Base-by-base conservation (phyloP, 2,797 vertebrate species). In the Serranus cabrilla region DNA sequence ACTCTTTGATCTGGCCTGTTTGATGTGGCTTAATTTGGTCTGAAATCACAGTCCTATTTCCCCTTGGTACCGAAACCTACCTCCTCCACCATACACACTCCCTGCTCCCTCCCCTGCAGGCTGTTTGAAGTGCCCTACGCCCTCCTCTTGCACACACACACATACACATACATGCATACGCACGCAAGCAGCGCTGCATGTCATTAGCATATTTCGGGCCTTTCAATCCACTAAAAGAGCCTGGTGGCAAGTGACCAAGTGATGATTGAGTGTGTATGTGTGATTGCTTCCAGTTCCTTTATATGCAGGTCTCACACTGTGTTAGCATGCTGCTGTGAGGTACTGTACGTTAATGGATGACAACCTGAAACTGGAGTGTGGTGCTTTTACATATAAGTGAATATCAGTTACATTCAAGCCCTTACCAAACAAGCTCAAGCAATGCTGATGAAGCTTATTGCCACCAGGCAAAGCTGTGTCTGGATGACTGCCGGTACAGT, bases 21-120 rank as follows among this genome's bases (percentile, higher is more conserved):
- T 94, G 93, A 95, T 92, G 92, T 93, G 84, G 79, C 82, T 87
- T 93, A 87, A 93, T 94, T 95, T 92, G 78, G 81, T 90, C 87
- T 90, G 90, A 92, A 93, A 93, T 93, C 90, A 86, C 84, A 92
- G 86, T 78, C 65, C 55, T 71, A 89, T 92, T 92, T 89, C 90
- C 92, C 91, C 59, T 58, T 59, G 90, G 89, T 85, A 87, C 83
- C 54, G 14, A 72, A 80, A 76, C 31, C 64, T 68, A 46, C 81
- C 78, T 82, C 75, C 69, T 58, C 68, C 7, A 45, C 67, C 66
- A 59, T 39, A 59, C 70, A 37, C 23, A 23, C 20, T 59, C 51
- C n/a, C 55, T 45, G 34, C 49, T 59, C 57, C 75, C 76, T 71
- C 59, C 55, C 45, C 57, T 45, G 4, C 71, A 51, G 68, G 13